Base-by-base conservation (phyloP, 2,888 invertebrate species). In the Tyria jacobaeae region DNA sequence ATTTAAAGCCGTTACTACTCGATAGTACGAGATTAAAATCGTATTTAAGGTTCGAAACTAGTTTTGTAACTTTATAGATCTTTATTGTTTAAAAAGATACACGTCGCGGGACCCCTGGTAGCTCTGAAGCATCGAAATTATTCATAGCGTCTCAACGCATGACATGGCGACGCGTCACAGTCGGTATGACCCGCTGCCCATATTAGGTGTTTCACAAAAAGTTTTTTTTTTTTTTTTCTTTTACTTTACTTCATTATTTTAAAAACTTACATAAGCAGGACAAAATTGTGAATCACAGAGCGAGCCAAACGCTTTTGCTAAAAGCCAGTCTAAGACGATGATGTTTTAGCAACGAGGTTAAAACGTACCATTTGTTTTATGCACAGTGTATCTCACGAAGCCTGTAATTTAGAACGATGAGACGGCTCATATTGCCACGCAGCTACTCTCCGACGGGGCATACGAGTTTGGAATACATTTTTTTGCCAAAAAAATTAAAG, bases 81-180 rank as follows among this genome's bases (percentile, higher is more conserved):
- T 34, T 10, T 66, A 75, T 75, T 68, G 56, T 59, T n/a, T 21
- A 39, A 41, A 61, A 67, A n/a, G n/a, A n/a, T n/a, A n/a, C n/a
- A n/a, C n/a, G n/a, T n/a, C n/a, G n/a, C n/a, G n/a, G n/a, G n/a
- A n/a, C n/a, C n/a, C n/a, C n/a, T n/a, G n/a, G n/a, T n/a, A n/a
- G n/a, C n/a, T n/a, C n/a, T n/a, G n/a, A n/a, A n/a, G n/a, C n/a
- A n/a, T n/a, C n/a, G n/a, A n/a, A n/a, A n/a, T n/a, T n/a, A n/a
- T n/a, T n/a, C n/a, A n/a, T n/a, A n/a, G n/a, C n/a, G n/a, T n/a
- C n/a, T n/a, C n/a, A n/a, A n/a, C n/a, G n/a, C n/a, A n/a, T n/a
- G n/a, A n/a, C n/a, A n/a, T n/a, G n/a, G n/a, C n/a, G n/a, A n/a
- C n/a, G n/a, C n/a, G n/a, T n/a, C n/a, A n/a, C n/a, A n/a, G n/a